These are phyloP conservation scores for Aldabrachelys gigantea DNA, from an alignment of 2,113 vertebrate species.

Conservation along the genomic window DNA sequence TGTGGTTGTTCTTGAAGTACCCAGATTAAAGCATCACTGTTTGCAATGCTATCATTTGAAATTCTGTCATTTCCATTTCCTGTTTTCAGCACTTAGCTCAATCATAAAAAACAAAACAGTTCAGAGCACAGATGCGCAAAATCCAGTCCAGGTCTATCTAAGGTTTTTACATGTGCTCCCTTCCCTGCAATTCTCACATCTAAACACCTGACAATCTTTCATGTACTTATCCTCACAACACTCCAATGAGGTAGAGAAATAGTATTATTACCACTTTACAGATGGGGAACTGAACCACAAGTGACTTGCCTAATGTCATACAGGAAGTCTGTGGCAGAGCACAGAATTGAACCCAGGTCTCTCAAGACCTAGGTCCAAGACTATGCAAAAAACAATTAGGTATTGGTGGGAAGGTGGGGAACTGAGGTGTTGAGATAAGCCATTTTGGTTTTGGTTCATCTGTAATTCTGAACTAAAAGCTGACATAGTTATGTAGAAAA, in stretches of 20 bases:
- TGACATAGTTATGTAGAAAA: no score
- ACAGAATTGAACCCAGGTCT: not conserved
- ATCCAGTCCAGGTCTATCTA: not conserved
- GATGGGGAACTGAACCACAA: not conserved
- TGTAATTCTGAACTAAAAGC: not conserved
- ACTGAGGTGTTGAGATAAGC: not conserved
- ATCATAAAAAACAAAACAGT: not conserved
- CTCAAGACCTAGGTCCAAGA: not conserved
- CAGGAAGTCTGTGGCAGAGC: rapidly evolving
- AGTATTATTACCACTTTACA: not conserved
- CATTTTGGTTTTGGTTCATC: not conserved
- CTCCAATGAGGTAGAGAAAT: not conserved
- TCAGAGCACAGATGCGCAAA: not conserved
- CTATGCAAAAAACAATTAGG: not conserved
- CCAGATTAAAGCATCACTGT: not conserved
- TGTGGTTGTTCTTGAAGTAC: not conserved
- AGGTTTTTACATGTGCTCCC: not conserved
- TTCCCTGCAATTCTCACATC: not conserved
- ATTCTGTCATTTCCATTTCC: not conserved
- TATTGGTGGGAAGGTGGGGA: not conserved
- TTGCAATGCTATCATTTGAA: not conserved
- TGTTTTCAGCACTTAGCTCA: not conserved
- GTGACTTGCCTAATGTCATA: not conserved
- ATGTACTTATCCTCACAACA: not conserved
- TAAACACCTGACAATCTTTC: not conserved